Base-by-base conservation (phyloP, 2,888 invertebrate species). In the Torymus tubicola region DNA sequence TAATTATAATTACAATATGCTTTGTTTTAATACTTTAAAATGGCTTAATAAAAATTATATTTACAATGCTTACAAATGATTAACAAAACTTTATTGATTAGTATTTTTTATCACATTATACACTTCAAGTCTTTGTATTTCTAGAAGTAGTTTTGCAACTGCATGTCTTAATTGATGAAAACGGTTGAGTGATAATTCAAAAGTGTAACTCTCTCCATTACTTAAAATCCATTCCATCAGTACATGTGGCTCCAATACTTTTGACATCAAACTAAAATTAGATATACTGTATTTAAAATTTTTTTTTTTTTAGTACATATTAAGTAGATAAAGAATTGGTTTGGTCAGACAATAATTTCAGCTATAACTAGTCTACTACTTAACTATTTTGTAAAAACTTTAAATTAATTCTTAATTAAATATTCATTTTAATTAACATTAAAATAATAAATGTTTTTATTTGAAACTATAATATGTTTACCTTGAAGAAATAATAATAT, bases 141-240 rank as follows among this genome's bases (percentile, higher is more conserved):
- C 92, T 75, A 92, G 91, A 1, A 93, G 87, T 65, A 93, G 84
- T 75, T 91, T 87, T 4, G 93, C 92, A 60, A 93, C 87, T 57
- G 91, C 91, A 82, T 92, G 92, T 12, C 93, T 90, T 64, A 93
- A 83, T 67, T 92, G 90, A 86, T 93, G 93, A 83, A 93, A 93
- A 87, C 92, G 92, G 2, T 91, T 84, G 31, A 93, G 85, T 24
- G 93, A 91, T 71, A 93, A 86, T 87, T 93, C 92, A 82, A 93
- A 91, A 52, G 91, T 92, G 63, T 91, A 88, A 74, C 87, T 88
- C 79, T 91, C 90, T 2, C 92, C 92, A 80, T 91, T 91, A 52
- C 87, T 88, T 53, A 92, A 87, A 77, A 90, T 91, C 87, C 93
- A 92, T 85, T 93, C 92, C 85, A 93, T 88, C 16, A 93, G 88